Evolutionary conservation across 2,797 vertebrate species (phyloP).

Genomic region (Pteronotus mesoamericanus): DNA sequence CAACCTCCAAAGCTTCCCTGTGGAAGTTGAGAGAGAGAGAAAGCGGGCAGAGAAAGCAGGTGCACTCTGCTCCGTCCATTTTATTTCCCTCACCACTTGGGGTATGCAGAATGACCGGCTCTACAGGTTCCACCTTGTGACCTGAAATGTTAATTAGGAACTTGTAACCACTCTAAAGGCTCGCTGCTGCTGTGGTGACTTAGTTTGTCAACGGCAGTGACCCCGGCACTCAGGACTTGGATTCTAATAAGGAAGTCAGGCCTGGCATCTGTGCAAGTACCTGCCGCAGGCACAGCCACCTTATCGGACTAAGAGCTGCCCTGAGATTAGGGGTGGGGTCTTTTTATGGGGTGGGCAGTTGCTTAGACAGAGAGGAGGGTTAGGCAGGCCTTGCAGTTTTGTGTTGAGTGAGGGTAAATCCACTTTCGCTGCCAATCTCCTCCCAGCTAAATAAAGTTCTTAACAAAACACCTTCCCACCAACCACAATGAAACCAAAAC

Average conservation of each 20-base stretch:
- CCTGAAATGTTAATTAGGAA: neutral
- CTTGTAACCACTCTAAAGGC: neutral
- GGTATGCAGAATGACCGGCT: neutral
- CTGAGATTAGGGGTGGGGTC: neutral
- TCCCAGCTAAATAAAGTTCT: neutral
- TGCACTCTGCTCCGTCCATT: neutral
- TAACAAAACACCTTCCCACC: neutral
- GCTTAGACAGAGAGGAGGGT: neutral
- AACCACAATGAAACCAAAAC: neutral
- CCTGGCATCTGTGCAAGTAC: neutral
- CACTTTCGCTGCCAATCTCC: neutral
- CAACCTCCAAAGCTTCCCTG: neutral
- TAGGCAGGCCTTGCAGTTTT: neutral
- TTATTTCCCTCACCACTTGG: neutral
- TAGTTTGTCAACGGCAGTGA: neutral
- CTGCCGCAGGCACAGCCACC: neutral
- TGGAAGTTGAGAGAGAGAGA: neutral
- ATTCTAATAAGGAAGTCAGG: neutral
- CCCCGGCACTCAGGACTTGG: neutral
- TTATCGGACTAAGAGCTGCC: neutral
- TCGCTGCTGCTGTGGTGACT: neutral
- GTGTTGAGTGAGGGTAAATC: neutral
- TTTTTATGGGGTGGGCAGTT: neutral
- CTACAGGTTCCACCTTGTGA: neutral
- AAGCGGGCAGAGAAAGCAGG: neutral